Percentiles rank a stretch among this genome's conserved stretches.
phyloP scores from a whole-genome alignment of 1,140 invertebrate species.

The Ceratina calcarata region DNA sequence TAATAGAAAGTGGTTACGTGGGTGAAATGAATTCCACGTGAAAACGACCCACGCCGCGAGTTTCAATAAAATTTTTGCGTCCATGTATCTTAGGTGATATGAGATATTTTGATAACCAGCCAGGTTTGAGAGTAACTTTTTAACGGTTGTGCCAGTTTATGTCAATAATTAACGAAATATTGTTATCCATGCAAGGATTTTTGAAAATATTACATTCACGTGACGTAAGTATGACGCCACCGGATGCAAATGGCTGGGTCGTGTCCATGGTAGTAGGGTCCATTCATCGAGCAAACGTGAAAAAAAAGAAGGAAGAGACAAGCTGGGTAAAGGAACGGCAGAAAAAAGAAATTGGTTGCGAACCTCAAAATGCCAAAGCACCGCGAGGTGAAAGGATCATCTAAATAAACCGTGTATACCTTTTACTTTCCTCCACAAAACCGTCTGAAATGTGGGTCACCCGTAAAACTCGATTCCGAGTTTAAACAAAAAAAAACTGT shows the following conservation, averaged over 20 bases:
- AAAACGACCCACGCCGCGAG: constrained; percentile 48
- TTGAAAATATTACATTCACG: too few species aligned
- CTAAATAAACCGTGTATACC: constrained; percentile 44
- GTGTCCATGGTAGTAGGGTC: not conserved
- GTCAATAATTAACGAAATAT: too few species aligned
- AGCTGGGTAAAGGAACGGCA: not conserved
- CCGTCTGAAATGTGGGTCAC: constrained; percentile 36
- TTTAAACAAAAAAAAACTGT: constrained; percentile 33
- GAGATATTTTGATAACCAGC: too few species aligned
- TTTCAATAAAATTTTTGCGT: constrained; percentile 5
- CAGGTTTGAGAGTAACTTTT: too few species aligned
- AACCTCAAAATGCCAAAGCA: constrained; percentile 43
- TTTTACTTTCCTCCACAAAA: constrained; percentile 51
- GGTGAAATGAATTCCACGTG: constrained; percentile 54
- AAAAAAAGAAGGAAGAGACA: not conserved
- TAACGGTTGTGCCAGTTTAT: too few species aligned
- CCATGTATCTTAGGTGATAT: too few species aligned
- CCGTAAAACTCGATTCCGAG: constrained; percentile 45
- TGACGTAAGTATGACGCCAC: too few species aligned
- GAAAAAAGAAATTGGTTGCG: constrained; percentile 9
- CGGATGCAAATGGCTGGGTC: too few species aligned
- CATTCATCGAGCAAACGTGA: constrained; percentile 43
- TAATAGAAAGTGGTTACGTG: constrained; percentile 56
- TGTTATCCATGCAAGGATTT: too few species aligned
- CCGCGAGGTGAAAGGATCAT: constrained; percentile 48